Evolutionary conservation across 2,888 invertebrate genomes (phyloP), one percentile per base, ranked within the genome.

Genomic region (Caenorhabditis panamensis): DNA sequence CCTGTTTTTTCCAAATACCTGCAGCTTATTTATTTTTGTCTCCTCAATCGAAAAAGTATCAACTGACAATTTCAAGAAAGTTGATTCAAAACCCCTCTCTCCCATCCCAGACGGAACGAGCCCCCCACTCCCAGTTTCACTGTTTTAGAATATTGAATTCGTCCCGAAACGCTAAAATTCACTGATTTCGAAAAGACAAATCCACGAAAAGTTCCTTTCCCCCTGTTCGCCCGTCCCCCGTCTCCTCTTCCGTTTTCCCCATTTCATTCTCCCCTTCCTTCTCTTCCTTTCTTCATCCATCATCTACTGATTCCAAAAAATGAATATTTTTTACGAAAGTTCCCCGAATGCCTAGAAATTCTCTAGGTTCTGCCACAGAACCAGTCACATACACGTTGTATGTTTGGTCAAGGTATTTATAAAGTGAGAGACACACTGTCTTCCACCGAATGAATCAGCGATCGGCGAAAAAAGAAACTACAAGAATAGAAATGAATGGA

Each of bases 271-370:
- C 37, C 3, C 36, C 41, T 72, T 72, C 53, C 72, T 37, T 58
- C 47, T 59, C 31, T 58, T 56, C 44, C n/a, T n/a, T n/a, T n/a
- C n/a, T n/a, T n/a, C n/a, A n/a, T 51, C 49, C 37, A 18, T 22
- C 51, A 54, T 66, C 73, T 66, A 73, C 73, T 66, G 73, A 73
- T 73, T 73, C 73, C 73, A n/a, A n/a, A n/a, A n/a, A 73, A 72
- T 66, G 41, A 66, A 73, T 64, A 64, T n/a, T 51, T 73, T 73
- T 72, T 64, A 56, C 66, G 58, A 59, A 31, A 51, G 6, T n/a
- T n/a, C n/a, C n/a, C n/a, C n/a, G 18, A 59, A 59, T 18, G n/a
- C 11, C 3, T 11, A 3, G 16, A 53, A 28, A 37, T 73, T n/a
- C n/a, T n/a, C n/a, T n/a, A n/a, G n/a, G n/a, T 64, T 73, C 56